Evolutionary conservation across 2,113 vertebrate genomes (phyloP), one percentile per base, ranked within the genome.

Genomic region (Peromyscus maniculatus): DNA sequence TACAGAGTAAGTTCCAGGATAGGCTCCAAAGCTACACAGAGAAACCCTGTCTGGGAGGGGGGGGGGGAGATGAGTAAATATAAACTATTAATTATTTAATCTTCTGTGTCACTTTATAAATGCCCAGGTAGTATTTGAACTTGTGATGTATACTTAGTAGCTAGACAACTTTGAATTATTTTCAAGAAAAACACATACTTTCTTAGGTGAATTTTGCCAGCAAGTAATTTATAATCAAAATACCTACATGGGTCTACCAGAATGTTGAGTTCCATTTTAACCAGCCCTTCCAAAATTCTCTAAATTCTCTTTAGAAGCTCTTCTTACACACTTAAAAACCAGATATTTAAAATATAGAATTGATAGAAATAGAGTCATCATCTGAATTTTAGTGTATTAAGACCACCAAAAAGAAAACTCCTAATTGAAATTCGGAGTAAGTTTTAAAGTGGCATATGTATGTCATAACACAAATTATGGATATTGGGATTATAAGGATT

Each of bases 221-320:
- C n/a, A 86, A 31, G 31, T 91, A 95, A 93, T 59, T 93, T 90
- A 64, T 4, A 97, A 3, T 88, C 87, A 93, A 94, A 95, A 57
- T 62, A 77, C 39, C 17, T 62, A 77, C 55, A 21, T 57, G 59
- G 49, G 43, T 91, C 15, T 87, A 55, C 72, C 71, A 91, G 36
- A 97, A 88, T 78, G 17, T 84, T 88, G 84, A 96, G 69, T 91
- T 91, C 43, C 39, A 87, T 75, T 39, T 93, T 96, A 95, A 79
- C 43, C 78, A 91, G 71, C 64, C 46, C 21, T 94, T 57, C 75
- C 55, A 72, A 66, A 92, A 93, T 24, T 28, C 59, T 31, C 87
- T 74, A n/a, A 89, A 69, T 89, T 71, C 69, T 91, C 91, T 96
- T 88, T 91, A 94, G 21, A 97, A 84, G 43, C 79, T 43, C 92